Conservation (phyloP, 1,140 invertebrate species). For the Steinernema feltiae region DNA sequence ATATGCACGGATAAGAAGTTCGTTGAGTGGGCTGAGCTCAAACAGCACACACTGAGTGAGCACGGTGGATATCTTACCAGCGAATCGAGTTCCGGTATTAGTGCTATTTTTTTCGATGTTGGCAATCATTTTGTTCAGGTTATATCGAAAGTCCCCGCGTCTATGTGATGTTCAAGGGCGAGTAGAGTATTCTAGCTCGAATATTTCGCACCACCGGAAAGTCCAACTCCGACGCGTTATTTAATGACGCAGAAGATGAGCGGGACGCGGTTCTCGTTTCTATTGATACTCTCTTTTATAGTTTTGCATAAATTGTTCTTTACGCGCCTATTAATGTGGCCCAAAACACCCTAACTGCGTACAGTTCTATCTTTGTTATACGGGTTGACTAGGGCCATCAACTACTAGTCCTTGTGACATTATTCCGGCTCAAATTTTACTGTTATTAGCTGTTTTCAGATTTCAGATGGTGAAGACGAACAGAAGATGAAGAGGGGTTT, state of each 20-base stretch:
- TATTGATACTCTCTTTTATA: background rate
- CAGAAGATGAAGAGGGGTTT: no score
- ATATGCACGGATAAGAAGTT: slow-evolving; percentile 52
- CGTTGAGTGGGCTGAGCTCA: slow-evolving; percentile 53
- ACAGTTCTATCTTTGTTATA: slow-evolving; percentile 5
- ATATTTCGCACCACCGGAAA: no score
- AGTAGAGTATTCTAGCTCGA: no score
- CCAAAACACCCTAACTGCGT: background rate
- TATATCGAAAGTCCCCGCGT: slow-evolving; percentile 56
- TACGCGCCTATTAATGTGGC: background rate
- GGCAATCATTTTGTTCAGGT: slow-evolving; percentile 39
- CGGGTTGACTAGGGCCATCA: slow-evolving; percentile 4
- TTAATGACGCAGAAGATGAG: no score
- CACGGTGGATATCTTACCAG: slow-evolving; percentile 55
- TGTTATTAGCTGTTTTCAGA: background rate
- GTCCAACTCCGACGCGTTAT: no score
- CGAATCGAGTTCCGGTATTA: slow-evolving; percentile 48
- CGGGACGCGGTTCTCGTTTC: background rate
- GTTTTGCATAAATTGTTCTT: slow-evolving; percentile 13
- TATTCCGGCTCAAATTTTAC: background rate
- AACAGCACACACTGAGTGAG: slow-evolving; percentile 53
- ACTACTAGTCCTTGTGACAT: background rate
- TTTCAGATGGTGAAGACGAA: no score
- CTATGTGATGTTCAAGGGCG: slow-evolving; percentile 58
- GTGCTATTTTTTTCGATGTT: slow-evolving; percentile 8